These are phyloP conservation scores for Bugulina stolonifera DNA, from an alignment of 2,888 invertebrate species.

Conservation along the genomic window DNA sequence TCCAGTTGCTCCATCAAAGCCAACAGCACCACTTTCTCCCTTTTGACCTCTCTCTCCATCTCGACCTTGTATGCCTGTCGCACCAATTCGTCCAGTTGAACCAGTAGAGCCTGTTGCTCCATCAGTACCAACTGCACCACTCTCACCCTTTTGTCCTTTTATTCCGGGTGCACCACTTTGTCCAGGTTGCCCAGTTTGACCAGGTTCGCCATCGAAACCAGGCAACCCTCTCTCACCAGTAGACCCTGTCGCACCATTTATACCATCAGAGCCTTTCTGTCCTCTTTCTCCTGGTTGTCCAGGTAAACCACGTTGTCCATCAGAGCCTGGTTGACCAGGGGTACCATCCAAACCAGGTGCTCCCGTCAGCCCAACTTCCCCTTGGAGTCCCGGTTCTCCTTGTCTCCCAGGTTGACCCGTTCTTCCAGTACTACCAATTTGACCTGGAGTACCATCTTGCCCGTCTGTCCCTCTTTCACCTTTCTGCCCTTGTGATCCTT, in stretches of 20 bases:
- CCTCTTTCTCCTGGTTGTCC: constrained; percentile 27
- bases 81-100: constrained; percentile 24
- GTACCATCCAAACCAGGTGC: constrained; percentile 26
- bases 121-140: constrained; percentile 25
- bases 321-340: constrained; percentile 26
- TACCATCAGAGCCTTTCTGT: constrained; percentile 21
- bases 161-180: constrained; percentile 1
- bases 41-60: constrained; percentile 24
- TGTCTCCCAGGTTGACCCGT: constrained; percentile 23
- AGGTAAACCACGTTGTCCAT: constrained; percentile 25
- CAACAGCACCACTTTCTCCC: constrained; percentile 27
- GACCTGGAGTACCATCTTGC: constrained; percentile 24
- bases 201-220: constrained; percentile 7
- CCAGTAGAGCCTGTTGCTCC: constrained; percentile 28
- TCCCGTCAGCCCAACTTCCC: constrained; percentile 25
- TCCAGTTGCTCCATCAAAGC: constrained; percentile 27
- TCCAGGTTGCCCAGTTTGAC: constrained; percentile 26
- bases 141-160: constrained; percentile 16
- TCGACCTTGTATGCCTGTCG: constrained; percentile 24
- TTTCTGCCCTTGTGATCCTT: constrained; percentile 25
- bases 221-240: constrained; percentile 15
- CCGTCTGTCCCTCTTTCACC: constrained; percentile 28
- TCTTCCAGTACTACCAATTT: constrained; percentile 26
- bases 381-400: constrained; percentile 12
- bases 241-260: constrained; percentile 7